A percentile compares a stretch with the other conserved stretches of the same genome.
These are phyloP conservation scores for Perithous albicinctus DNA, from an alignment of 2,888 invertebrate species.

Conservation along the genomic window DNA sequence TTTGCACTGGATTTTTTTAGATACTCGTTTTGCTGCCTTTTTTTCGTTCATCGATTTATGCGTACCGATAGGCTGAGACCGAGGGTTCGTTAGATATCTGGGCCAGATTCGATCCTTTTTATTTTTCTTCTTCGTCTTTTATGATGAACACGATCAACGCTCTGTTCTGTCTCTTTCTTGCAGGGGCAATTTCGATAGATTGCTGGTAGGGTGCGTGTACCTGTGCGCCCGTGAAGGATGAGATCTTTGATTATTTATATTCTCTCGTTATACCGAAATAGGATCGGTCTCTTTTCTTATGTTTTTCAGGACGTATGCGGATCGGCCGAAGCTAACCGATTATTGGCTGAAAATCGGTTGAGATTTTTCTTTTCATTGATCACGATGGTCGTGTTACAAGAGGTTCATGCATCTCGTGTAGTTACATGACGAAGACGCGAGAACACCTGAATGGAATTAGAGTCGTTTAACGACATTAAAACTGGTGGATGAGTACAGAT, in stretches of 20 bases:
- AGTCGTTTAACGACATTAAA: too few species aligned
- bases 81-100: conserved; percentile 74
- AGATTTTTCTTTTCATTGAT: conserved; percentile 64
- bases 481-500: too few species aligned
- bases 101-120: conserved; percentile 69
- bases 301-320: conserved; percentile 49
- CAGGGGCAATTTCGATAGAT: conserved; percentile 49
- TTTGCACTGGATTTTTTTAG: conserved; percentile 51
- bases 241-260: conserved; percentile 70
- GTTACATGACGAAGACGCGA: too few species aligned
- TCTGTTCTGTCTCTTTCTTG: conserved; percentile 21
- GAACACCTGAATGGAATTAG: too few species aligned
- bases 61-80: conserved; percentile 50
- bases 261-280: conserved; percentile 44
- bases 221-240: conserved; percentile 59
- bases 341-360: conserved; percentile 71
- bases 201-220: conserved; percentile 57
- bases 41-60: conserved; percentile 76
- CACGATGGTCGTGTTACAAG: conserved; percentile 47
- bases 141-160: conserved; percentile 22
- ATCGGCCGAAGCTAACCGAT: conserved; percentile 68
- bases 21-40: conserved; percentile 49
- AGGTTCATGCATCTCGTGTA: too few species aligned
- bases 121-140: conserved; percentile 32
- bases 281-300: conserved; percentile 8